Base-by-base conservation (phyloP, 2,113 vertebrate species). In the Saguinus imperator region DNA sequence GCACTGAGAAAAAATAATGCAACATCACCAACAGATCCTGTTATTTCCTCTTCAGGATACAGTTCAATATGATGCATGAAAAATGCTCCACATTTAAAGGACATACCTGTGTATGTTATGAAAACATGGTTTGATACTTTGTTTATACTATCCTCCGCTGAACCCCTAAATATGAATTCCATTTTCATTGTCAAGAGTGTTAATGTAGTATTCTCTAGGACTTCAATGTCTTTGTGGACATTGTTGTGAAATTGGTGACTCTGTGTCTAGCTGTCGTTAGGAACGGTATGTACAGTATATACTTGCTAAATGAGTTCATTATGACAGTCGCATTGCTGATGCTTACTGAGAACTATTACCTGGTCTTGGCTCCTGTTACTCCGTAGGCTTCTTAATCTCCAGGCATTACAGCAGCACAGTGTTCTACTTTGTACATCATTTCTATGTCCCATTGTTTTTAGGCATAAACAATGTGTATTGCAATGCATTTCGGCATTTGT, bases 221-320 rank as follows among this genome's bases (percentile, higher is more conserved):
- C 99, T 98, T 98, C 99, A 98, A 98, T 99, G 98, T 99, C 99
- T 99, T 98, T 98, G 98, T 99, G 98, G 99, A 98, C 99, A 98
- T 99, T 98, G 99, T 98, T 98, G 98, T 99, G 98, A 98, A 99
- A 98, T 97, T 98, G 98, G 98, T 99, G 98, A 99, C 98, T 98
- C 98, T 98, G 98, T 99, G 98, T 99, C 98, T 99, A 99, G 98
- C 97, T 99, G 96, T 98, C 94, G 93, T 98, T 98, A 99, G 98
- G 98, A 98, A 98, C 97, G 98, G 98, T 98, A 98, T 99, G 98
- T 99, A 99, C 98, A 98, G 97, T 98, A 98, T 98, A 98, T 98
- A 97, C 98, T 98, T 98, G 98, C 98, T 98, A 98, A 98, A 98
- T 98, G 97, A 98, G 97, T 98, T 98, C 97, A 98, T 97, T 98